These are phyloP conservation scores for Synanthedon myopaeformis DNA, from an alignment of 2,888 invertebrate species.

Conservation along the genomic window DNA sequence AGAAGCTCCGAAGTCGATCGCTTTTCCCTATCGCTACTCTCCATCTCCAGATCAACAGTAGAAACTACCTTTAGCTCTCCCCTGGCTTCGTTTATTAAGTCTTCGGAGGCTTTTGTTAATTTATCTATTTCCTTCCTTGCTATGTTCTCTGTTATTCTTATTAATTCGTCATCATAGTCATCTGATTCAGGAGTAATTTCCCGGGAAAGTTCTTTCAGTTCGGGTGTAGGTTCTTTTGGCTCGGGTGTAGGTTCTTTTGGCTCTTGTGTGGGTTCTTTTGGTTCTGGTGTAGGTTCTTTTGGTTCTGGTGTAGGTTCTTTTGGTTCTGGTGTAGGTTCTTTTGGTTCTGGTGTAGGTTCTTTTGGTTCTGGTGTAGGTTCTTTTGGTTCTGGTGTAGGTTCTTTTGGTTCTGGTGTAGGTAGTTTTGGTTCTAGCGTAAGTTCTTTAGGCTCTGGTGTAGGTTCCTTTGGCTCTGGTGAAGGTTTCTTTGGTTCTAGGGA, in stretches of 20 bases:
- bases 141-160: conserved; percentile 21
- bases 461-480: conserved; percentile 11
- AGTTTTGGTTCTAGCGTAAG: conserved; percentile 2
- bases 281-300: conserved; percentile 3
- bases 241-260: conserved; percentile 1
- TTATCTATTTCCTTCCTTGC: conserved; percentile 14
- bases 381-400: conserved; percentile 10
- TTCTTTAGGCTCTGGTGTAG: conserved; percentile 5
- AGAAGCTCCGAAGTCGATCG: conserved; percentile 43
- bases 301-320: conserved; percentile 4
- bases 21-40: conserved; percentile 28
- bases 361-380: conserved; percentile 15
- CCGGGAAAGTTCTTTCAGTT: conserved; percentile 10
- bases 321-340: conserved; percentile 9
- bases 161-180: conserved; percentile 15
- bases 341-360: conserved; percentile 12
- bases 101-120: conserved; percentile 18
- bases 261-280: not conserved
- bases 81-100: conserved; percentile 36
- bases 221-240: conserved; percentile 8
- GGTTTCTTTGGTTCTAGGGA: conserved; percentile 11
- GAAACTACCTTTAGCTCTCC: conserved; percentile 16
- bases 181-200: conserved; percentile 8
- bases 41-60: conserved; percentile 29
- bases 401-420: conserved; percentile 3